Conservation (phyloP, 2,797 vertebrate genomes). For the Pangasius macronema region DNA sequence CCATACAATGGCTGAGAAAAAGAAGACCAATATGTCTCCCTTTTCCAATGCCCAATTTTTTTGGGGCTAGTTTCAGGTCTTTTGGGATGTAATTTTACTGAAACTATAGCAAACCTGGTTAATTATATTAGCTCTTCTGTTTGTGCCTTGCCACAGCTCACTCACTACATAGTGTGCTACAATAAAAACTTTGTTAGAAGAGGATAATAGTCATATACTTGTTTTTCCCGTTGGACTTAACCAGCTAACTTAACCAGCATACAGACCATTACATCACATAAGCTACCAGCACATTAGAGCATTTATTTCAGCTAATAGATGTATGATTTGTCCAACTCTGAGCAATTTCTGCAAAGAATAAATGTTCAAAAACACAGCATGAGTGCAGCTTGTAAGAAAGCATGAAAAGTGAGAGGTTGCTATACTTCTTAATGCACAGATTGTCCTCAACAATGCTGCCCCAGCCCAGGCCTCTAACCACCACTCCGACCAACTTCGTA, state of each 20-base stretch:
- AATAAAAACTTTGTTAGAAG: no score
- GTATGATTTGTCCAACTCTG: not conserved
- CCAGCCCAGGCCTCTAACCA: constrained; percentile 17
- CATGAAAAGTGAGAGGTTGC: not conserved
- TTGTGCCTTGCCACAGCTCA: not conserved
- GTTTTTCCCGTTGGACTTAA: no score
- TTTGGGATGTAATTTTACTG: not conserved
- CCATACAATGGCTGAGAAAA: not conserved
- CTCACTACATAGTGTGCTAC: not conserved
- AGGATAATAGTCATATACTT: no score
- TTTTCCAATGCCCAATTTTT: not conserved
- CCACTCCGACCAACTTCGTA: constrained; percentile 12
- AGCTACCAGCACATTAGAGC: no score
- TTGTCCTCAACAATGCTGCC: not conserved
- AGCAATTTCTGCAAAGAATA: not conserved
- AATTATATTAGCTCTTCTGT: not conserved
- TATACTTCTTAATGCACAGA: not conserved
- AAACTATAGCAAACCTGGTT: not conserved
- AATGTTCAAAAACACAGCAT: not conserved
- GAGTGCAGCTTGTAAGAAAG: not conserved
- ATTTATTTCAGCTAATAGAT: no score
- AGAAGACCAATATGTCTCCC: not conserved
- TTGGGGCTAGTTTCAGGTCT: not conserved
- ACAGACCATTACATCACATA: no score
- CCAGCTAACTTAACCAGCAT: no score